Evolutionary conservation across 2,797 vertebrate species (phyloP), one percentile per base, ranked within the genome.

Genomic region (Epinephelus awoara): DNA sequence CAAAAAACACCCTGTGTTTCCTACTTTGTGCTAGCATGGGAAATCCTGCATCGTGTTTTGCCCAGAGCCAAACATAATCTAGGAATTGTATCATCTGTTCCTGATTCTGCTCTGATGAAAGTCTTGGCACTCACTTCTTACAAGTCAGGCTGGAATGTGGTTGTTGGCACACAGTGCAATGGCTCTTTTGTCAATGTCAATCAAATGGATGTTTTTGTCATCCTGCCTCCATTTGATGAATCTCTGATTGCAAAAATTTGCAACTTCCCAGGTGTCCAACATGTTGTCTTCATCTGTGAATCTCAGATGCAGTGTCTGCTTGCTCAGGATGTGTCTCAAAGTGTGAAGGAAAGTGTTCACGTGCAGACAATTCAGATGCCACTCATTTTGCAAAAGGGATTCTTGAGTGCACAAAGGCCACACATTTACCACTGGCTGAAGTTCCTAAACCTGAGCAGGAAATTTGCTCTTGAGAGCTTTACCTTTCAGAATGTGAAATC

Each of bases 1-100:
- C 89, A 90, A 66, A 93, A 90, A 13, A 85, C 91, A 19, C 96
- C 96, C 2, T 97, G 96, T 78, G 47, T 96, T 58, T 97, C 97
- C 7, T 96, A 94, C 72, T 95, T 96, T 75, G 89, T 95, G 44
- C 67, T 97, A 27, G 95, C 96, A 7, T 97, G 96, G 96, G 93
- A 96, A 84, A 95, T 97, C 77, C 69, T 97, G 23, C 89, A 83
- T 50, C 84, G 77, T 73, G 79, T 67, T 19, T 91, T 97, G 77
- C 93, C 94, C 19, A 92, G 68, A 74, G 51, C 83, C 21, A 96
- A 94, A 85, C 72, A 79, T 5, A 88, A 90, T 61, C 71, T 96
- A 2, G 92, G 92, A 14, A 93, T 96, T 47, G 64, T 95, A 56
- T 94, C 90, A 23, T 70, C 82, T 34, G 66, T 71, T 5, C 76